Evolutionary conservation across 2,888 invertebrate genomes (phyloP).

Genomic region (Nemurella pictetii): DNA sequence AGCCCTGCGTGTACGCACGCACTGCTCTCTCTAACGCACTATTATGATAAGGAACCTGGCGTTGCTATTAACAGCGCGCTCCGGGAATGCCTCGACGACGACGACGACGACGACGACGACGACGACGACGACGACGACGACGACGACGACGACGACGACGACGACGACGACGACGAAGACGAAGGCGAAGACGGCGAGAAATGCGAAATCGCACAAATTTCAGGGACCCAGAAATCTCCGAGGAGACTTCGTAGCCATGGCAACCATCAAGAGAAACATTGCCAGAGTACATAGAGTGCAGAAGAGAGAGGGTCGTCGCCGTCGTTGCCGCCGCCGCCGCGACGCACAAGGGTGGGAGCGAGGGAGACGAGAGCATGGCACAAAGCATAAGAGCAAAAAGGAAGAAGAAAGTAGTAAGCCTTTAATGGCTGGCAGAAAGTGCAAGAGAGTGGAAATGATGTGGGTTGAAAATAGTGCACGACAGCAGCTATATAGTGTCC

Average conservation of each 20-base stretch:
- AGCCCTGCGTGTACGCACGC: not conserved
- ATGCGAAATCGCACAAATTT: constrained; percentile 1
- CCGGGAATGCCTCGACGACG: not conserved
- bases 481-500: not conserved
- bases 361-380: not conserved
- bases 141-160: not conserved
- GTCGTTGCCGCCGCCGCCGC: no score
- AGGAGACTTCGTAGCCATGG: constrained; percentile 18
- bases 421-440: constrained; percentile 22
- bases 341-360: not conserved
- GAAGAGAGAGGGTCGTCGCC: not conserved
- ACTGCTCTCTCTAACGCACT: not conserved
- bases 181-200: not conserved
- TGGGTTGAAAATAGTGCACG: not conserved
- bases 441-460: constrained; percentile 19
- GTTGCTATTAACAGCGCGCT: not conserved
- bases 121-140: not conserved
- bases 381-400: constrained; percentile 6
- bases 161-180: not conserved
- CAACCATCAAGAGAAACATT: constrained; percentile 16
- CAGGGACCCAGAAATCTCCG: not conserved
- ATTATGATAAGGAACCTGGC: not conserved
- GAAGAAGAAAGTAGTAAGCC: constrained; percentile 8
- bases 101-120: not conserved
- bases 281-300: constrained; percentile 1